Evolutionary conservation across 2,113 vertebrate genomes (phyloP), one percentile per base, ranked within the genome.

Genomic region (Vanacampus margaritifer): DNA sequence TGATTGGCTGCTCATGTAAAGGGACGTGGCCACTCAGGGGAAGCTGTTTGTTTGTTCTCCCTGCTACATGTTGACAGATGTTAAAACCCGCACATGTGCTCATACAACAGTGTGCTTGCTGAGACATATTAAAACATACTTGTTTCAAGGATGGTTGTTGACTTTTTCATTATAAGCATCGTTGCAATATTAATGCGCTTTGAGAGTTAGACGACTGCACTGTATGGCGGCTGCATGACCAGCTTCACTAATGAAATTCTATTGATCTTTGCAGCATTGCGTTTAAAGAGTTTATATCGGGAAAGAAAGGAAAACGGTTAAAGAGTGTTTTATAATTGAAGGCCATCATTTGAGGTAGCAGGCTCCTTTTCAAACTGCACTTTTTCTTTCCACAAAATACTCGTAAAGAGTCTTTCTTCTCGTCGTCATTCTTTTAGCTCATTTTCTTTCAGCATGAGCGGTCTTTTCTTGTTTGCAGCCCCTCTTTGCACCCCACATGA

Each of bases 401-500:
- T 79, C 79, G 78, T 60, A 85, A 77, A 76, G 69, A 17, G 2
- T 13, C 41, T 71, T 65, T 67, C 75, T 54, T 68, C 43, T 35
- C 72, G 39, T 66, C 48, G 58, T 48, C 17, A 36, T 23, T 62
- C 67, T 45, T 67, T 70, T 74, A 65, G 0, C 13, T 56, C 8
- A 4, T 46, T 76, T 80, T 76, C 72, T 88, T 83, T 80, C 63
- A 79, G 64, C 12, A 51, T 74, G 72, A 76, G 74, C 21, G 26
- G 37, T 41, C 69, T 81, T 57, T 73, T 68, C 79, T 84, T 78
- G 67, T 85, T 87, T 74, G 73, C 37, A 9, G 66, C 82, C 80
- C 78, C 79, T 76, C 72, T 89, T 62, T 62, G 80, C 65, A 76
- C 86, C 80, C 76, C 79, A 76, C 88, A 83, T 79, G 86, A 82